Evolutionary conservation across 2,888 invertebrate genomes (phyloP).

Genomic region (Torymus texanus): DNA sequence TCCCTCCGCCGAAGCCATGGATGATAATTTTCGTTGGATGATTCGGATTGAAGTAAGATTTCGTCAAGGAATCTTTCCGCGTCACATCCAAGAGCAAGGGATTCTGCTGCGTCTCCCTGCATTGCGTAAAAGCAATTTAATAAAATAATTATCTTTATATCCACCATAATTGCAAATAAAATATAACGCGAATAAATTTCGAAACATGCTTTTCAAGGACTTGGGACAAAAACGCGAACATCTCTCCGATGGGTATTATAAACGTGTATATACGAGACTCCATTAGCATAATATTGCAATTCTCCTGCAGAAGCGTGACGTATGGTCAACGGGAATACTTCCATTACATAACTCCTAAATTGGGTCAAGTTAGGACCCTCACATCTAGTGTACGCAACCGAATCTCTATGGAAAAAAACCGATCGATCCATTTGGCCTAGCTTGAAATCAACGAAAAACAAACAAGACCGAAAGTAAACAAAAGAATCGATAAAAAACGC

Average conservation of each 20-base stretch:
- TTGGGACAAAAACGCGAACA: slow-evolving; percentile 17
- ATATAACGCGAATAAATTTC: slow-evolving; percentile 17
- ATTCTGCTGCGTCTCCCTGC: slow-evolving; percentile 84
- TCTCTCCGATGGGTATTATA: background rate
- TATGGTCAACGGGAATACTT: background rate
- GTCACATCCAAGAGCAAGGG: slow-evolving; percentile 85
- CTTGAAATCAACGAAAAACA: too few relatives aligned
- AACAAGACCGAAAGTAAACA: too few relatives aligned
- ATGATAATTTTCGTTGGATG: slow-evolving; percentile 92
- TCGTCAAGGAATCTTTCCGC: slow-evolving; percentile 82
- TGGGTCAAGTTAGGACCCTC: background rate
- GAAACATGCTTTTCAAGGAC: slow-evolving; percentile 28
- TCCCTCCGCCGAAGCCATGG: slow-evolving; percentile 92
- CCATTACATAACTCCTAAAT: slow-evolving; percentile 23
- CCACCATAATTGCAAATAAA: background rate
- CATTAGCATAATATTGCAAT: slow-evolving; percentile 46
- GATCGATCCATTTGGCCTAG: too few relatives aligned
- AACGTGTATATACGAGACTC: background rate
- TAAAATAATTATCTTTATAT: too few relatives aligned
- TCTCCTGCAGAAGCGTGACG: background rate
- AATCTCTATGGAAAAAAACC: too few relatives aligned
- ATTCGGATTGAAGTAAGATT: slow-evolving; percentile 85
- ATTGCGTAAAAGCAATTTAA: too few relatives aligned
- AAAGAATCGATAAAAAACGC: background rate
- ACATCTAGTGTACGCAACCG: too few relatives aligned